Conservation (phyloP, 2,888 invertebrate genomes). For the Chromoteleia sp. region DNA sequence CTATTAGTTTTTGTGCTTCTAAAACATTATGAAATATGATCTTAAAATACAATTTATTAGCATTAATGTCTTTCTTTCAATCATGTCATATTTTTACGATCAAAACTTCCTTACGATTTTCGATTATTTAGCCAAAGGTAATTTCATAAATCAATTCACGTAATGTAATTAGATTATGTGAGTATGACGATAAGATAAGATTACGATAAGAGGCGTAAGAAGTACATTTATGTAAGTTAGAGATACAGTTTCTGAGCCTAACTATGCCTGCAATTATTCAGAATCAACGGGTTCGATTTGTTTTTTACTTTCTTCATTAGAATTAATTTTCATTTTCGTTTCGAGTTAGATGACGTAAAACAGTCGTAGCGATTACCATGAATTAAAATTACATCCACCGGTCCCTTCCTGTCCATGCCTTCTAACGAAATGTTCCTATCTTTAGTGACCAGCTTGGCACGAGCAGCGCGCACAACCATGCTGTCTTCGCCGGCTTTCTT, state of each 20-base stretch:
- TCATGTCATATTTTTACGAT: constrained; percentile 1
- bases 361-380: constrained; percentile 75
- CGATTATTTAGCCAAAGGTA: constrained; percentile 4
- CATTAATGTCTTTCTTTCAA: not conserved
- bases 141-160: constrained; percentile 12
- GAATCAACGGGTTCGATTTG: constrained; percentile 36
- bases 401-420: constrained; percentile 81
- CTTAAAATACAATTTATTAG: not conserved
- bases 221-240: constrained; percentile 28
- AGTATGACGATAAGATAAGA: constrained; percentile 26
- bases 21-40: constrained; percentile 8
- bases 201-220: constrained; percentile 17
- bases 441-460: constrained; percentile 78
- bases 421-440: constrained; percentile 77
- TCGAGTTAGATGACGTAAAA: constrained; percentile 55
- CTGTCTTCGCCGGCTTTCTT: constrained; percentile 77
- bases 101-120: constrained; percentile 8
- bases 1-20: not conserved
- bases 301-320: constrained; percentile 47
- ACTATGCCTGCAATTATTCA: constrained; percentile 27
- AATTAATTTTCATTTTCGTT: constrained; percentile 44
- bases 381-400: constrained; percentile 77
- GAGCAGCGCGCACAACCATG: constrained; percentile 81
- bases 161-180: constrained; percentile 25
- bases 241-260: constrained; percentile 41